Conservation (phyloP, 1,140 invertebrate genomes). For the Apis laboriosa region DNA sequence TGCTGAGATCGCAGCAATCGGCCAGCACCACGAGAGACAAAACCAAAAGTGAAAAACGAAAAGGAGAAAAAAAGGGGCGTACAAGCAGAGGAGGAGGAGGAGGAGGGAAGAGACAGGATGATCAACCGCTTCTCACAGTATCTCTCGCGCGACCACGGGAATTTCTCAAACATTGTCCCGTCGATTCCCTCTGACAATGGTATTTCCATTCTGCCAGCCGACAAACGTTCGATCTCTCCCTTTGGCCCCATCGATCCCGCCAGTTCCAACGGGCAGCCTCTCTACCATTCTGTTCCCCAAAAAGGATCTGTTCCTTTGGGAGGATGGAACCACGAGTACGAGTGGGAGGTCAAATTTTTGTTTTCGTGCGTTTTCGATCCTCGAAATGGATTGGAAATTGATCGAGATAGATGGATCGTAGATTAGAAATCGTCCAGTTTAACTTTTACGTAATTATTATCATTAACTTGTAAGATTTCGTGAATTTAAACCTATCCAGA, state of each 20-base stretch:
- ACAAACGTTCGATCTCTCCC: constrained; percentile 63
- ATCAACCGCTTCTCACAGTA: constrained; percentile 53
- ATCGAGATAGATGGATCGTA: too few relatives aligned
- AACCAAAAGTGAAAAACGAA: background rate
- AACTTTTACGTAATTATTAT: too few relatives aligned
- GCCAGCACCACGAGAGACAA: background rate
- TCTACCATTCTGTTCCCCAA: constrained; percentile 44
- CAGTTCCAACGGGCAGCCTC: background rate
- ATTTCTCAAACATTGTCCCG: constrained; percentile 65
- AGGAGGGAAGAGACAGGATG: constrained; percentile 47
- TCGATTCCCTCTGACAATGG: constrained; percentile 53
- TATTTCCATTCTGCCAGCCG: constrained; percentile 65
- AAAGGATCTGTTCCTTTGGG: constrained; percentile 32
- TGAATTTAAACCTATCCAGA: too few relatives aligned
- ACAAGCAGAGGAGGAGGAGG: too few relatives aligned
- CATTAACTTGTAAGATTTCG: too few relatives aligned
- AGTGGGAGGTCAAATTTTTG: constrained; percentile 6
- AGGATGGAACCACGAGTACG: background rate
- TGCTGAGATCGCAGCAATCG: constrained; percentile 14
- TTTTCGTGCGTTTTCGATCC: too few relatives aligned
- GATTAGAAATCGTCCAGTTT: too few relatives aligned
- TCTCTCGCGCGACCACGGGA: constrained; percentile 52
- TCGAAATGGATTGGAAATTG: too few relatives aligned
- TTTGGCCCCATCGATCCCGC: constrained; percentile 51
- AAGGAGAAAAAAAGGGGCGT: too few relatives aligned